Evolutionary conservation across 1,140 invertebrate genomes (phyloP), one percentile per base, ranked within the genome.

Genomic region (Cherax destructor): DNA sequence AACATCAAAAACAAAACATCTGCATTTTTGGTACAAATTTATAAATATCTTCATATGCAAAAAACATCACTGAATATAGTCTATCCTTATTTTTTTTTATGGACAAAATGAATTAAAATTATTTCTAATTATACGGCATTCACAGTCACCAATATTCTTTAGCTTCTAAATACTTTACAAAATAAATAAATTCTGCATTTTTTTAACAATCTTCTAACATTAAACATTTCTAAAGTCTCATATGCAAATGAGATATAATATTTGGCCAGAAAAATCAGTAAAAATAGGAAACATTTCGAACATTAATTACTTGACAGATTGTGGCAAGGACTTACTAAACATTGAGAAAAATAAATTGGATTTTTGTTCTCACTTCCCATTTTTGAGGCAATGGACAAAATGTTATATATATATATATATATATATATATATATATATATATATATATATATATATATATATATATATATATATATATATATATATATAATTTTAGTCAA

Each of bases 361-460:
- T 9, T 56, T 56, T 56, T 56, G 2, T 11, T 56, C 6, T 6
- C 52, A 56, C 6, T 56, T 56, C 52, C 52, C 6, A 49, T 47
- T 49, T 49, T 24, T 77, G 49, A 49, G 49, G 2, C 2, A 47
- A 78, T n/a, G n/a, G n/a, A n/a, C n/a, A n/a, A n/a, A n/a, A n/a
- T n/a, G n/a, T n/a, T n/a, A n/a, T n/a, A n/a, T 47, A 78, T 78
- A 78, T 78, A 78, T 47, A 78, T 47, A 78, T 78, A 78, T 47
- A 78, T 78, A 78, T 47, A 79, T 47, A 79, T 79, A 47, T 79
- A 79, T 79, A 47, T 79, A 79, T 79, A 79, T 79, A 79, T 50
- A 79, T 79, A 79, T 50, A 79, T 79, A 79, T 79, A 79, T 50
- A 79, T 79, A 79, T 50, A 79, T 79, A 79, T 50, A 79, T 79